These are phyloP conservation scores for Microtus montanus DNA, from an alignment of 2,113 vertebrate genomes.

Conservation along the genomic window DNA sequence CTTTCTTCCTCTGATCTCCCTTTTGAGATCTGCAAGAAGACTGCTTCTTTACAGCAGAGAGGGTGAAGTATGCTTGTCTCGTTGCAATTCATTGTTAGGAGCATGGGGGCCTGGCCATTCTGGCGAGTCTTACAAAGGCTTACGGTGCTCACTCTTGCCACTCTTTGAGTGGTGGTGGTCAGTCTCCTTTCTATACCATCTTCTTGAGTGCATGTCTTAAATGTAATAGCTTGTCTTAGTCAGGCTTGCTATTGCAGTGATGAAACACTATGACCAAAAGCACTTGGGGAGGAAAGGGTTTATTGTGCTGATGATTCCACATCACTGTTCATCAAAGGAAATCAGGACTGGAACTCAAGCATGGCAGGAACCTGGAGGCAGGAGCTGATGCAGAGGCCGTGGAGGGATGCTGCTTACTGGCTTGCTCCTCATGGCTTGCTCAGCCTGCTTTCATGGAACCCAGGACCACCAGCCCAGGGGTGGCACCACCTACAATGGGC, in stretches of 20 bases:
- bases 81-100: fast-evolving
- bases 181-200: not conserved
- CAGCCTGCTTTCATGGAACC: not conserved
- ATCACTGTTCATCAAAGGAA: not conserved
- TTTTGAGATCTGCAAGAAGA: not conserved
- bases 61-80: not conserved
- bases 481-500: not conserved
- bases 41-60: not conserved
- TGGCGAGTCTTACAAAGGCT: not conserved
- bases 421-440: not conserved
- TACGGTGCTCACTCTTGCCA: not conserved
- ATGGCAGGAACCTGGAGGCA: not conserved
- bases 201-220: not conserved
- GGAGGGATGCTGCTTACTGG: not conserved
- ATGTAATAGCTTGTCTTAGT: not conserved
- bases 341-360: not conserved
- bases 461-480: not conserved
- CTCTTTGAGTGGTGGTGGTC: not conserved
- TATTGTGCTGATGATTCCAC: too few relatives aligned
- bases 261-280: not conserved
- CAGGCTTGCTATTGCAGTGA: not conserved
- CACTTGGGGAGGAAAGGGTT: not conserved
- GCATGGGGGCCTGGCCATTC: too few relatives aligned
- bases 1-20: not conserved
- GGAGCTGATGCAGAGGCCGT: not conserved